phyloP scores from a whole-genome alignment of 2,113 vertebrate genomes.

The Hoplias malabaricus region DNA sequence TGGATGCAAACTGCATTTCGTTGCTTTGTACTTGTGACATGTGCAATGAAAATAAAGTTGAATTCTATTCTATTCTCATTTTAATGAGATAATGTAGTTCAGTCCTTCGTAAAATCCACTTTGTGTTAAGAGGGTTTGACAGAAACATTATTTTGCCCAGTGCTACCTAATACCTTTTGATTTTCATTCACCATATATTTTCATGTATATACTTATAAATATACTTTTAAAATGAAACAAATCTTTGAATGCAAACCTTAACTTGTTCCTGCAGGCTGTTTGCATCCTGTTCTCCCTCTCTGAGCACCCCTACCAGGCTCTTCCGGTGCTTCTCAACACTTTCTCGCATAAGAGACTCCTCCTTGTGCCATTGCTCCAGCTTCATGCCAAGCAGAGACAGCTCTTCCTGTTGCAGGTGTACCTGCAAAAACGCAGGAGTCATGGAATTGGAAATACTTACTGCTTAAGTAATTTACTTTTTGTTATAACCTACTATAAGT shows the following conservation, averaged over 20 bases:
- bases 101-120: too few relatives aligned
- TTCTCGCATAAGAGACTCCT: conserved; percentile 72
- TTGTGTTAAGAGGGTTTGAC: too few relatives aligned
- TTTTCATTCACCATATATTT: too few relatives aligned
- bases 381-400: conserved; percentile 68
- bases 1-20: too few relatives aligned
- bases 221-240: not conserved
- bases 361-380: conserved; percentile 67
- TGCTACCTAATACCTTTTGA: too few relatives aligned
- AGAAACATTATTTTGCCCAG: too few relatives aligned
- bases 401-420: conserved; percentile 71
- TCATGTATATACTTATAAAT: too few relatives aligned
- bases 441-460: not conserved
- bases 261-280: conserved; percentile 34
- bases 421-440: conserved; percentile 52
- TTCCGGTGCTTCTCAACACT: conserved; percentile 69
- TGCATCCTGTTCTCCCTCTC: conserved; percentile 73
- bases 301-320: conserved; percentile 73
- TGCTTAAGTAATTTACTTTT: not conserved
- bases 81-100: too few relatives aligned
- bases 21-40: too few relatives aligned
- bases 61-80: too few relatives aligned
- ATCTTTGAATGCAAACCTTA: conserved; percentile 8
- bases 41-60: too few relatives aligned
- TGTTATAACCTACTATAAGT: too few relatives aligned